Conservation (phyloP, 2,888 invertebrate species). For the Syrista parreyssii region DNA sequence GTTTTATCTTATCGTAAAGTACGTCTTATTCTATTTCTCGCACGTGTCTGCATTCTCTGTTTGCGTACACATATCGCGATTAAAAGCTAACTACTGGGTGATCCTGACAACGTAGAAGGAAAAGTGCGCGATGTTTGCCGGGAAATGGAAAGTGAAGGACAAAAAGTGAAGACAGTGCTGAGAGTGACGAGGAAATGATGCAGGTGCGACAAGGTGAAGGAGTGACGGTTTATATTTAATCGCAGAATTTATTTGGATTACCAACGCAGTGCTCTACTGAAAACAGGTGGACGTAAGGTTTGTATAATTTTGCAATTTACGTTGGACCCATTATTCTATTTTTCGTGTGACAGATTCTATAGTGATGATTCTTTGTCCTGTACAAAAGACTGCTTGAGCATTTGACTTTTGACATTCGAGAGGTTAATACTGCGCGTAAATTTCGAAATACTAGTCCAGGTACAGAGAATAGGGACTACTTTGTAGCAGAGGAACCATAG, state of each 20-base stretch:
- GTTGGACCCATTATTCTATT: background rate
- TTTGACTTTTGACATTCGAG: background rate
- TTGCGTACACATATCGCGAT: slow-evolving; percentile 17
- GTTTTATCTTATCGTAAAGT: background rate
- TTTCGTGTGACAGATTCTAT: background rate
- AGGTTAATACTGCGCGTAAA: background rate
- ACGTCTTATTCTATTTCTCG: background rate
- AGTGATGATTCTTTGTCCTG: background rate
- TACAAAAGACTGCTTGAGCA: background rate
- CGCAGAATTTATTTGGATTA: background rate
- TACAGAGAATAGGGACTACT: background rate
- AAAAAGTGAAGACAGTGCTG: background rate
- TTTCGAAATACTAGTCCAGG: background rate
- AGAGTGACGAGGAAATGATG: background rate
- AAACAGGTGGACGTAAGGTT: background rate
- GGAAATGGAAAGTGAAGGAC: slow-evolving; percentile 7
- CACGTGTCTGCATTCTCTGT: slow-evolving; percentile 2
- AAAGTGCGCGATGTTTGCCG: background rate
- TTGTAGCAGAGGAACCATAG: background rate
- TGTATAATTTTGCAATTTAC: background rate
- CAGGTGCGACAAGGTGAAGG: background rate
- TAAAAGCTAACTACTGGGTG: background rate
- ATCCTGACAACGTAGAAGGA: background rate
- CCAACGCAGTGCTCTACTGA: background rate
- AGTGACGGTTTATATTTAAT: background rate